Evolutionary conservation across 2,113 vertebrate genomes (phyloP), one percentile per base, ranked within the genome.

Genomic region (Atherinomorus stipes): DNA sequence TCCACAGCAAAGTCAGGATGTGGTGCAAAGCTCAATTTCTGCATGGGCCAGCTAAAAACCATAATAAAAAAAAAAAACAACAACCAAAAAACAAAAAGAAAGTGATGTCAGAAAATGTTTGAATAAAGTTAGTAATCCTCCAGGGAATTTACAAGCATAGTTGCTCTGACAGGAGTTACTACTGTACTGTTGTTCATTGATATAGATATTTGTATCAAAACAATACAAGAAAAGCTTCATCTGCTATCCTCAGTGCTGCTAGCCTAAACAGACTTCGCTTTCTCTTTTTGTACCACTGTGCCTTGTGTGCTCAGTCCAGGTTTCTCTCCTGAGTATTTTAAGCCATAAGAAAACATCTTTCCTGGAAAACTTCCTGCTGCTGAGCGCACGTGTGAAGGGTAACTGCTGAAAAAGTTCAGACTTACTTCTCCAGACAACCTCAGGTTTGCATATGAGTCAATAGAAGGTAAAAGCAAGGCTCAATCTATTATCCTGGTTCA

Each of bases 271-370:
- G 11, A n/a, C 28, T 28, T 28, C 28, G 26, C 37, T 21, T 25
- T 62, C 40, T 19, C 11, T 50, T 7, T 21, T 15, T 28, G 15
- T 34, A 13, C 62, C 62, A 37, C n/a, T 31, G 28, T 22, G 45
- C 26, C 11, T 25, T 45, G 59, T 4, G 10, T 62, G 60, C 42
- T 64, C 19, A 1, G 44, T n/a, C 28, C 19, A 34, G 28, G 31
- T 49, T 28, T 21, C 25, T 64, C 62, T 64, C 45, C 44, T 28
- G 44, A 22, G 26, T 34, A 50, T 64, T 13, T 49, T n/a, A 47
- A 31, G 62, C 11, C 18, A 45, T 50, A 64, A 50, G 34, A 50
- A 49, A 28, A 44, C 61, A 49, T 63, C 61, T 63, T 9, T 10
- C 45, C 50, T 21, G 62, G 28, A 64, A 50, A 34, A 49, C 34